Conservation (phyloP, 2,888 invertebrate species). For the Philopedon plagiatum region DNA sequence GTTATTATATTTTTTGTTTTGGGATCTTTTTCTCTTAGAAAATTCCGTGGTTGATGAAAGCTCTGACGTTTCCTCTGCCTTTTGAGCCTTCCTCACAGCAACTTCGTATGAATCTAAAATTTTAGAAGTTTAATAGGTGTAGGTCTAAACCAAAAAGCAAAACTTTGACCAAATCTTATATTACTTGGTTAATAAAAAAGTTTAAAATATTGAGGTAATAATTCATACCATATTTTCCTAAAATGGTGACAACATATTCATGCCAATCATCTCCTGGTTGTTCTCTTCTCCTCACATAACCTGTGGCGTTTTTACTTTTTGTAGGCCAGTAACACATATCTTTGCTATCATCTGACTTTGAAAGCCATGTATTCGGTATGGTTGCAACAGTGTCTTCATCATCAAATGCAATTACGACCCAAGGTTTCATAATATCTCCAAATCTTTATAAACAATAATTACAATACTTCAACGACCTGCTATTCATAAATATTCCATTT, state of each 20-base stretch:
- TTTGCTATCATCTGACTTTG: constrained; percentile 28
- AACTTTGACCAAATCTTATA: background rate
- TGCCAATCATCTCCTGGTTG: constrained; percentile 34
- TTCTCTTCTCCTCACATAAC: constrained; percentile 37
- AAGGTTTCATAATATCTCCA: constrained; percentile 41
- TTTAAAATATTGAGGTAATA: background rate
- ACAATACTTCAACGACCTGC: too few species aligned
- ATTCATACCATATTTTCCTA: constrained; percentile 34
- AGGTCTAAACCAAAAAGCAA: too few species aligned
- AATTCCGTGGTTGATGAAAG: constrained; percentile 35
- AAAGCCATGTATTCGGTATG: constrained; percentile 39
- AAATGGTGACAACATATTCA: constrained; percentile 39
- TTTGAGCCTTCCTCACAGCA: constrained; percentile 23
- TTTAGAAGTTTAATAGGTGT: constrained; percentile 6
- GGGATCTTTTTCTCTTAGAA: constrained; percentile 31
- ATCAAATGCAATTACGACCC: constrained; percentile 40
- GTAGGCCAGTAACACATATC: constrained; percentile 42
- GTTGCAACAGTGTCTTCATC: constrained; percentile 38
- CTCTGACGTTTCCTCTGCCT: constrained; percentile 40
- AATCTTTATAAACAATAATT: too few species aligned
- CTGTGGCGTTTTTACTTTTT: constrained; percentile 41
- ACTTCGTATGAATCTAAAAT: constrained; percentile 37
- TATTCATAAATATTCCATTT: too few species aligned
- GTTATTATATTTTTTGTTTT: constrained; percentile 20
- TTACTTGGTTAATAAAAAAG: background rate